Base-by-base conservation (phyloP, 2,113 vertebrate species). In the Numenius arquata region DNA sequence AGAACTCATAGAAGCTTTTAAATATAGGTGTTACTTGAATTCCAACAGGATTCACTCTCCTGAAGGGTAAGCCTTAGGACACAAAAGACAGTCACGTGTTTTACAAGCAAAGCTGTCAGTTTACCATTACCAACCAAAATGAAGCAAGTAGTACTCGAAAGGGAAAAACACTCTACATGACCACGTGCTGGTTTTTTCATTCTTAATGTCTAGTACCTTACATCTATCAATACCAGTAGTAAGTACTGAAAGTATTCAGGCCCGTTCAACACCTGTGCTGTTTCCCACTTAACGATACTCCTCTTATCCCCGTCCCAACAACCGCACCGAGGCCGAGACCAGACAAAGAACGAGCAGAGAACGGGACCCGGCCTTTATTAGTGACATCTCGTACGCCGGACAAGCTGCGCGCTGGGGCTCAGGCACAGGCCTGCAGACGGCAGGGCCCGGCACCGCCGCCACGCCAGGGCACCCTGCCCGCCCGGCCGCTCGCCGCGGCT, bases 1-100 rank as follows among this genome's bases (percentile, higher is more conserved):
- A 43, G 29, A 77, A 87, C 20, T 55, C 29, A 22, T 0, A 29
- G 10, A 75, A 59, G 4, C 9, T 67, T 90, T 61, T 67, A 50
- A 36, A 11, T 15, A 56, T 52, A 81, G 6, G 16, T 32, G 70
- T 11, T 68, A 32, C 14, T 20, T 70, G 9, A 90, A 76, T 68
- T 68, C 8, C 36, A 76, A 4, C 8, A 26, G 0, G 8, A 68
- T 5, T 34, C 9, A 30, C 25, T 18, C 10, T 45, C 36, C 62
- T 43, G 48, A 70, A 27, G 3, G 8, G 11, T 7, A 76, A 45
- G 23, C 43, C 18, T 27, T 27, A 6, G 16, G 22, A 53, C 0
- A 1, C 6, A 4, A 21, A 17, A 43, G 6, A n/a, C 5, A 1
- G 2, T 2, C 30, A 41, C 0, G 4, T 15, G 11, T 45, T 75